These are phyloP conservation scores for Leptinotarsa defecta DNA, from an alignment of 1,140 invertebrate genomes.

Conservation along the genomic window DNA sequence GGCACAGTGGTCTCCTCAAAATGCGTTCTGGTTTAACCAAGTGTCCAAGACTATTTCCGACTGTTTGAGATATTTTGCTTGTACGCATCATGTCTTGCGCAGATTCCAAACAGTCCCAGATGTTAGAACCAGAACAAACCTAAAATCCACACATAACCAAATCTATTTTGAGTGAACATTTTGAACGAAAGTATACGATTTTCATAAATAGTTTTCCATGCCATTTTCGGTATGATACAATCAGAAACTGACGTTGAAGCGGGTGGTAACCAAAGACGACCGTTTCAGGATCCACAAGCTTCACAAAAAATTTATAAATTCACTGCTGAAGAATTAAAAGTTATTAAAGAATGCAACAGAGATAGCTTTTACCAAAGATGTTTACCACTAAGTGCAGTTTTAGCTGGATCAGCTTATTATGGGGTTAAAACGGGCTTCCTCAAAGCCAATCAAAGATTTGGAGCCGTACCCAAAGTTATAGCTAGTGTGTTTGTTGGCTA, in stretches of 20 bases:
- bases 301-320: constrained; percentile 59
- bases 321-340: constrained; percentile 66
- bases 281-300: neutral
- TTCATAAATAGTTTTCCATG: neutral
- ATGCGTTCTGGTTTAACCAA: too few relatives aligned
- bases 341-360: constrained; percentile 70
- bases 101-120: too few relatives aligned
- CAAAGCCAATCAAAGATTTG: constrained; percentile 64
- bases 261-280: neutral
- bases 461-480: constrained; percentile 68
- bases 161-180: too few relatives aligned
- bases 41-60: too few relatives aligned
- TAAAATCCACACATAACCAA: too few relatives aligned
- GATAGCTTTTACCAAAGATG: constrained; percentile 75
- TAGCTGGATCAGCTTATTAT: constrained; percentile 65
- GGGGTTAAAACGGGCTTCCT: constrained; percentile 66
- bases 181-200: too few relatives aligned
- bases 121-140: too few relatives aligned
- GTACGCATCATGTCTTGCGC: too few relatives aligned
- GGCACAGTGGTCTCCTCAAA: too few relatives aligned
- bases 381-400: constrained; percentile 65
- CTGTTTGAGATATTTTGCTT: too few relatives aligned
- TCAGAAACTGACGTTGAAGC: neutral
- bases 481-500: constrained; percentile 71
- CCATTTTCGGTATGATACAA: constrained; percentile 10